A percentile compares a stretch with the other conserved stretches of the same genome.
phyloP scores from a whole-genome alignment of 2,113 vertebrate species.

The Macaca mulatta region DNA sequence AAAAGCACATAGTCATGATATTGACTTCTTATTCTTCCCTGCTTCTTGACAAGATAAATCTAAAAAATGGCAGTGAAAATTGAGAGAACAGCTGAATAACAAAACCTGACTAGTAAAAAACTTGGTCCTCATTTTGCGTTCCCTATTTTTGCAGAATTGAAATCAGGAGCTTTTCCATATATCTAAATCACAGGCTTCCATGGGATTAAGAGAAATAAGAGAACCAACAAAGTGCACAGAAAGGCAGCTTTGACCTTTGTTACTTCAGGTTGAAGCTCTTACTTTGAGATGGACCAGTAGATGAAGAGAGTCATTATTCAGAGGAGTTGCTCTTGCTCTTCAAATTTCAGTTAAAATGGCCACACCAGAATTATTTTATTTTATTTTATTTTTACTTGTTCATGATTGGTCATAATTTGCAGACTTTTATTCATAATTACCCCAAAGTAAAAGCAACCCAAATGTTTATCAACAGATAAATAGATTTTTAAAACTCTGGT shows the following conservation, averaged over 20 bases:
- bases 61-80: neutral
- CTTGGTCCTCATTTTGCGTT: neutral
- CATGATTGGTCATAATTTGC: neutral
- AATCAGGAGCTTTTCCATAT: neutral
- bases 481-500: neutral
- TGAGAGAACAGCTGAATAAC: neutral
- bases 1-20: neutral
- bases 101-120: neutral
- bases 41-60: constrained; percentile 31
- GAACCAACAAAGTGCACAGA: neutral
- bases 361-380: neutral
- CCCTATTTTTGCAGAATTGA: neutral
- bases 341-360: constrained; percentile 42
- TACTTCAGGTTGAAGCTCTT: neutral
- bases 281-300: neutral
- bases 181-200: neutral
- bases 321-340: neutral
- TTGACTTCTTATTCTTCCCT: neutral
- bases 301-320: constrained; percentile 35
- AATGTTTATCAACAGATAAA: neutral
- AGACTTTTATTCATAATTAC: neutral
- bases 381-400: neutral
- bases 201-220: neutral
- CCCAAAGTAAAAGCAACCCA: neutral
- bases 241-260: neutral